Percentiles rank a stretch among this genome's conserved stretches.
phyloP scores from a whole-genome alignment of 2,888 invertebrate species.

The Hirtodrosophila confusa region DNA sequence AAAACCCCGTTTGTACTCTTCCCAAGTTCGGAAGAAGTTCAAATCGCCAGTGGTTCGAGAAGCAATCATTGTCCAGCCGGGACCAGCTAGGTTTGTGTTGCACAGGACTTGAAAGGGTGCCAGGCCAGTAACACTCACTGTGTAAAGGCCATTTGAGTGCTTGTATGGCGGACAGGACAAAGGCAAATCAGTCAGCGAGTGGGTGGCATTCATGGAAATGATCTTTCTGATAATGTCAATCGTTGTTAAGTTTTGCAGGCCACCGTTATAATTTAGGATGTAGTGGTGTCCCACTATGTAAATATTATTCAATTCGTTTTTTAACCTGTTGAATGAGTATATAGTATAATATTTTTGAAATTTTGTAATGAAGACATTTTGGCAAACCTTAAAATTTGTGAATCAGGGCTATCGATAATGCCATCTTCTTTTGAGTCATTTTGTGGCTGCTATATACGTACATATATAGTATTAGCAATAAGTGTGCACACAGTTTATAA shows the following conservation, averaged over 20 bases:
- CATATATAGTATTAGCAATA: too few species aligned
- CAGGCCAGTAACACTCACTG: slow-evolving; percentile 1
- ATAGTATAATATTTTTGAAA: too few species aligned
- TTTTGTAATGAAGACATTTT: too few species aligned
- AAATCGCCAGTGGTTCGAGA: slow-evolving; percentile 87
- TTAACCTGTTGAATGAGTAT: too few species aligned
- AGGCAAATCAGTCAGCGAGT: background rate
- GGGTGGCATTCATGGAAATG: background rate
- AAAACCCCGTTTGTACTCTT: slow-evolving; percentile 88
- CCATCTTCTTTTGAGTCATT: too few species aligned
- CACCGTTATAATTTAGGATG: too few species aligned
- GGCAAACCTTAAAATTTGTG: too few species aligned
- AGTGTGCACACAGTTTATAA: too few species aligned
- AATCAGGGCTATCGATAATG: too few species aligned
- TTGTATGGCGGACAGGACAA: slow-evolving; percentile 1
- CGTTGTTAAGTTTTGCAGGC: background rate
- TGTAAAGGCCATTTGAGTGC: slow-evolving; percentile 2
- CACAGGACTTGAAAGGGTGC: slow-evolving; percentile 15
- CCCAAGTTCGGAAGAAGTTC: slow-evolving; percentile 88
- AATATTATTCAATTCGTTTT: too few species aligned
- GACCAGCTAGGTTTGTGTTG: slow-evolving; percentile 4
- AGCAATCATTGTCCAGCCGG: slow-evolving; percentile 89
- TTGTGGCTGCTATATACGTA: too few species aligned
- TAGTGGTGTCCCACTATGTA: too few species aligned
- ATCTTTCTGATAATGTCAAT: slow-evolving; percentile 5